Evolutionary conservation across 92 coral and sea anemone genomes (phyloP), one percentile per base, ranked within the genome.

Genomic region (Actinernus sp.): DNA sequence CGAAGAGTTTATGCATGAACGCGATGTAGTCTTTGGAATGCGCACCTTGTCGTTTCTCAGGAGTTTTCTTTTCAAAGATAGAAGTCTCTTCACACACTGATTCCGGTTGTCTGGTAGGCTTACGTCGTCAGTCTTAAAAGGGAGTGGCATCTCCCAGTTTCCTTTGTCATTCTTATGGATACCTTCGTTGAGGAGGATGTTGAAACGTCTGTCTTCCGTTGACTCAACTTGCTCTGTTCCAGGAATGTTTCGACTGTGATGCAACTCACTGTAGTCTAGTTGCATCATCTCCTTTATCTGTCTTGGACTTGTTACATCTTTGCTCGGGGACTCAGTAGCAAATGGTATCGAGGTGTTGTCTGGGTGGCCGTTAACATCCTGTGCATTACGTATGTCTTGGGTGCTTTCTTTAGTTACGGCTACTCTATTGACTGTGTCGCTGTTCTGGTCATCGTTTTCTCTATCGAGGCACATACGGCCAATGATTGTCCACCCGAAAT

Each of bases 81-180:
- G 68, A 12, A 79, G 64, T 17, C 91, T 44, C 33, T 64, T 63
- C 11, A 83, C 36, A 39, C 91, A 78, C 6, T 71, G 86, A 10
- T 49, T 63, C 3, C 67, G 39, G 23, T 87, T 75, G 73, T 87
- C 74, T 1, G 83, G 86, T 0, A 75, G 36, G 6, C 1, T 12
- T 38, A 64, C 68, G 32, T 57, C 21, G 40, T 76, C 81, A 10
- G 73, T 52, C 40, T 63, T 83, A 37, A 88, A 78, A 3, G 87
- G 87, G 2, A 83, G 80, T 7, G 94, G 83, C 77, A 68, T 60
- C 46, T 88, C 89, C 84, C 84, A n/a, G n/a, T n/a, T n/a, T n/a
- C n/a, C n/a, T n/a, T n/a, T n/a, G n/a, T n/a, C n/a, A n/a, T n/a
- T n/a, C n/a, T n/a, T n/a, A n/a, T n/a, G n/a, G n/a, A n/a, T n/a